Evolutionary conservation across 2,113 vertebrate genomes (phyloP), one percentile per base, ranked within the genome.

Genomic region (Atrichornis clamosus): DNA sequence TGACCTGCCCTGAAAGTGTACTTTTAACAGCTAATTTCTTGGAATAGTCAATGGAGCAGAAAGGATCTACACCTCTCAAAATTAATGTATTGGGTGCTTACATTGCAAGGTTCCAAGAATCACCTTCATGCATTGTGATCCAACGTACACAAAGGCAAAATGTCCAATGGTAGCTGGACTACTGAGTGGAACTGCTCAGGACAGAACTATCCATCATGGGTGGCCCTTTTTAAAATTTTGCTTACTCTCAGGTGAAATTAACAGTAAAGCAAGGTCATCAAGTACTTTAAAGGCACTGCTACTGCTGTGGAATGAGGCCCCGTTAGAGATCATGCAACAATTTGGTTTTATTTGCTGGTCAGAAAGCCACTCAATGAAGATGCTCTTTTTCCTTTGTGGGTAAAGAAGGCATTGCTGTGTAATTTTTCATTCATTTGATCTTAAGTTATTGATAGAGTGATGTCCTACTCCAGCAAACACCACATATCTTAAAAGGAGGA

Each of bases 71-170:
- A 84, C n/a, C 33, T 93, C n/a, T 91, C 62, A 83, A 90, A 96
- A 95, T 90, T 94, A 95, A 97, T 92, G 75, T 72, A 92, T 87
- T 68, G 52, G 16, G 39, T 94, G 93, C 96, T 97, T 95, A 90
- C 26, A 30, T 73, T 87, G 93, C 93, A 96, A 86, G 72, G 44
- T 95, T 94, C 55, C 70, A 93, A 68, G 75, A 96, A 93, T 94
- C 83, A 97, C 97, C 96, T 97, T 97, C 93, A 97, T 94, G 95
- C 96, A 75, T 93, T 2, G 2, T 94, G 65, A 90, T 84, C 60
- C 8, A 5, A 83, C 2, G 11, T 79, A 96, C 32, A 87, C 70
- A 95, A 79, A 95, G 62, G 65, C 21, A 55, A 91, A 96, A 81
- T 39, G 37, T 81, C 56, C 1, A 1, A 70, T 84, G 67, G 52